A percentile compares a stretch with the other conserved stretches of the same genome.
phyloP scores from a whole-genome alignment of 2,888 invertebrate species.

The Invenusta paracnida region DNA sequence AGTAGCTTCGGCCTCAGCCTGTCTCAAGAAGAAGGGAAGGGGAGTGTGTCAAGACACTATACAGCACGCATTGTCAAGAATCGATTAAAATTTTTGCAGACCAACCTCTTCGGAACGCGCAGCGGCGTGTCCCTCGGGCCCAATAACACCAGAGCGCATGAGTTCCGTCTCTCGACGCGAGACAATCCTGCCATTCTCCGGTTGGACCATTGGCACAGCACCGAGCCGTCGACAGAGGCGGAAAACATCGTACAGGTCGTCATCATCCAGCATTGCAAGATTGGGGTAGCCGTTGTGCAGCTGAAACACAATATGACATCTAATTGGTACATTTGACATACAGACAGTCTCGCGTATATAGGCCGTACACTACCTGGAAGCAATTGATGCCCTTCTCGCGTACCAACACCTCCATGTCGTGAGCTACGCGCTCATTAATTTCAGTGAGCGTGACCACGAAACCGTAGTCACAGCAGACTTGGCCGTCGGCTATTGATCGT shows the following conservation, averaged over 20 bases:
- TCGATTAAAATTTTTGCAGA: no score
- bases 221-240: not conserved
- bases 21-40: not conserved
- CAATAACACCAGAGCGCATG: not conserved
- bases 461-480: not conserved
- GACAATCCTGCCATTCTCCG: not conserved
- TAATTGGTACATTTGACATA: no score
- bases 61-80: no score
- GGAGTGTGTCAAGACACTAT: not conserved
- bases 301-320: no score
- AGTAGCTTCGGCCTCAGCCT: not conserved
- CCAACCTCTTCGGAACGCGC: not conserved
- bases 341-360: no score
- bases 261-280: not conserved
- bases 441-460: not conserved
- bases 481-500: not conserved
- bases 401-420: not conserved
- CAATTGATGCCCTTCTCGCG: not conserved
- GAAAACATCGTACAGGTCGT: not conserved
- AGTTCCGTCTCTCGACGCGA: not conserved
- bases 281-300: not conserved
- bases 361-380: slow-evolving; percentile 1
- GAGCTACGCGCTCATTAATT: not conserved
- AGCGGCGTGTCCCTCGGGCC: not conserved
- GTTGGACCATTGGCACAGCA: not conserved